Evolutionary conservation across 2,797 vertebrate species (phyloP).

Genomic region (Allobates femoralis): DNA sequence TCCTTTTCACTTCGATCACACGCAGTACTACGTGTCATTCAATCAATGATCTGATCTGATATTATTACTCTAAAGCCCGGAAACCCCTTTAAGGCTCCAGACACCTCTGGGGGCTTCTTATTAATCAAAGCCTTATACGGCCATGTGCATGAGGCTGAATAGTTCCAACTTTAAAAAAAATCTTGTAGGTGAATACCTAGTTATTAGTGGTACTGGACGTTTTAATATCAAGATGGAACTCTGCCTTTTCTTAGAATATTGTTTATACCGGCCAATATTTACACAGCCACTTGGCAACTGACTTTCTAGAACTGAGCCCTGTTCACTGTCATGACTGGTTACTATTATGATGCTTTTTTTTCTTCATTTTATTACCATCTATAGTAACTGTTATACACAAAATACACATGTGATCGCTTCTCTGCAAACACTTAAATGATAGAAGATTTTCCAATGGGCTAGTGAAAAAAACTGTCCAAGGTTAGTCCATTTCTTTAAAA

Average conservation of each 20-base stretch:
- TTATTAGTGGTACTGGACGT: background rate
- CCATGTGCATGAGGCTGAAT: background rate
- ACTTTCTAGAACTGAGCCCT: background rate
- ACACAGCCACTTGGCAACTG: constrained; percentile 1
- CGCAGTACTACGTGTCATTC: too few relatives aligned
- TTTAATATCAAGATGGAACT: constrained; percentile 3
- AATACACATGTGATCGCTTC: background rate
- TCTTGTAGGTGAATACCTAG: background rate
- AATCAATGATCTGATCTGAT: too few relatives aligned
- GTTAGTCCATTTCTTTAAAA: background rate
- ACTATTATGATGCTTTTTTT: background rate
- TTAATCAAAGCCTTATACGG: background rate
- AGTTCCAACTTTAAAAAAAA: background rate
- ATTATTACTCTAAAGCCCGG: too few relatives aligned
- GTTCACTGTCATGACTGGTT: constrained; percentile 24
- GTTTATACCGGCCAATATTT: constrained; percentile 6
- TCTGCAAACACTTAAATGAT: background rate
- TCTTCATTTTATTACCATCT: constrained; percentile 67
- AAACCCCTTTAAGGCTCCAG: too few relatives aligned
- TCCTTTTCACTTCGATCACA: too few relatives aligned
- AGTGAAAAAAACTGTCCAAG: background rate
- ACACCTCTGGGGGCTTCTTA: too few relatives aligned
- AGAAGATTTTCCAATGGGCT: background rate
- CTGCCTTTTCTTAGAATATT: constrained; percentile 17
- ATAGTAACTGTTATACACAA: constrained; percentile 72